These are phyloP conservation scores for Pseudotriccus pelzelni DNA, from an alignment of 2,797 vertebrate genomes.

Conservation along the genomic window DNA sequence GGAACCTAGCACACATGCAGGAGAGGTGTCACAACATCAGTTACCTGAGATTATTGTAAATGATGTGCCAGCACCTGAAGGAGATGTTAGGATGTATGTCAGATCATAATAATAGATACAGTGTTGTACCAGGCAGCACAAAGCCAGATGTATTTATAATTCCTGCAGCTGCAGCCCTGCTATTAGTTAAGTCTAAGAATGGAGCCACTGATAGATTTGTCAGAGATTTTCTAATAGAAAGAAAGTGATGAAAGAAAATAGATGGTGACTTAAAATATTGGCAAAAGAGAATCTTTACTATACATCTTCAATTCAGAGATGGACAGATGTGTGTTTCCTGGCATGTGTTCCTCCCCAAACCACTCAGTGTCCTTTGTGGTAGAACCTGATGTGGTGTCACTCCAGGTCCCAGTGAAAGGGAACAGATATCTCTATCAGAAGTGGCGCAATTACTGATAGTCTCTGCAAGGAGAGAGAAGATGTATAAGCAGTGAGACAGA, in stretches of 20 bases:
- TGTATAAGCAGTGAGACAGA: neutral
- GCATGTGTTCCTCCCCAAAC: neutral
- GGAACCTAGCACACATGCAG: conserved; percentile 14
- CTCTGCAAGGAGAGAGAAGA: neutral
- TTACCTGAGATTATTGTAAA: conserved; percentile 73
- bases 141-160: conserved; percentile 78
- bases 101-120: conserved; percentile 73
- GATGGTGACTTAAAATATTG: neutral
- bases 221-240: conserved; percentile 53
- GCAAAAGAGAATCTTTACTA: neutral
- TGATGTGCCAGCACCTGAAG: conserved; percentile 73
- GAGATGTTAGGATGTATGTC: conserved; percentile 71
- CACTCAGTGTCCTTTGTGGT: neutral
- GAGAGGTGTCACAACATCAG: conserved; percentile 59
- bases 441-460: neutral
- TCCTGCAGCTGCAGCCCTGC: conserved; percentile 72
- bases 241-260: conserved; percentile 46
- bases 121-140: conserved; percentile 67
- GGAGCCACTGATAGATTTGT: conserved; percentile 58
- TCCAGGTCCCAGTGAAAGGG: neutral
- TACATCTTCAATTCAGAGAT: neutral
- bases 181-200: conserved; percentile 68
- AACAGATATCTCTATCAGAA: neutral
- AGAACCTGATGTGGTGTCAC: neutral
- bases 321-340: neutral